phyloP scores from a whole-genome alignment of 2,113 vertebrate species.

The Bufo bufo region DNA sequence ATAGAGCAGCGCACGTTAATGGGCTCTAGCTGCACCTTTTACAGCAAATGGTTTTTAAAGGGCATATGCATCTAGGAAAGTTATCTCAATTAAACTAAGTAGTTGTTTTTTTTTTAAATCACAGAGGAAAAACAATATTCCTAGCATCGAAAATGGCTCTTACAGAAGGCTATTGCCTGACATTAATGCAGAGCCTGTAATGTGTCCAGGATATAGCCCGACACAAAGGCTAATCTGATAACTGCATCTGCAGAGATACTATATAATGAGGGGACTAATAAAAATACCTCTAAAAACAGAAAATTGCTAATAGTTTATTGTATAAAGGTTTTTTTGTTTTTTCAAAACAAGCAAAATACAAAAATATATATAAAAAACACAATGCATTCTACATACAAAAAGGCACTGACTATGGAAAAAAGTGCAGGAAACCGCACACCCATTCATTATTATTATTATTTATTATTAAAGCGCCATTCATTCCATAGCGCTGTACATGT shows the following conservation, averaged over 20 bases:
- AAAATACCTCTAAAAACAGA: background rate
- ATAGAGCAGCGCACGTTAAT: background rate
- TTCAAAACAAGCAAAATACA: no score
- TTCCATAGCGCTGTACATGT: no score
- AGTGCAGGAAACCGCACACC: no score
- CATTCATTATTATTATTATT: no score
- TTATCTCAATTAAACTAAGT: conserved; percentile 27
- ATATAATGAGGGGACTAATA: background rate
- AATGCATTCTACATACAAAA: no score
- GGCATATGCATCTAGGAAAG: conserved; percentile 12
- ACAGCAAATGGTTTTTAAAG: conserved; percentile 39
- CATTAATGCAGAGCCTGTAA: background rate
- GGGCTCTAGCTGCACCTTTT: background rate
- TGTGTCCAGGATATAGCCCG: background rate
- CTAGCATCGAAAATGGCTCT: background rate
- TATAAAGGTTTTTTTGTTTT: no score
- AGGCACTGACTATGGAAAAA: no score
- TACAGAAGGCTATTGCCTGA: background rate
- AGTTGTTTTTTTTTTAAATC: background rate
- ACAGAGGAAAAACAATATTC: background rate
- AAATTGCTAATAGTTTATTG: no score
- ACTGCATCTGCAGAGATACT: background rate
- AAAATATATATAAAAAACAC: no score
- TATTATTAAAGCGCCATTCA: no score
- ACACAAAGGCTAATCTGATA: background rate